phyloP scores from a whole-genome alignment of 2,888 invertebrate genomes.

The Lissonota sp. region DNA sequence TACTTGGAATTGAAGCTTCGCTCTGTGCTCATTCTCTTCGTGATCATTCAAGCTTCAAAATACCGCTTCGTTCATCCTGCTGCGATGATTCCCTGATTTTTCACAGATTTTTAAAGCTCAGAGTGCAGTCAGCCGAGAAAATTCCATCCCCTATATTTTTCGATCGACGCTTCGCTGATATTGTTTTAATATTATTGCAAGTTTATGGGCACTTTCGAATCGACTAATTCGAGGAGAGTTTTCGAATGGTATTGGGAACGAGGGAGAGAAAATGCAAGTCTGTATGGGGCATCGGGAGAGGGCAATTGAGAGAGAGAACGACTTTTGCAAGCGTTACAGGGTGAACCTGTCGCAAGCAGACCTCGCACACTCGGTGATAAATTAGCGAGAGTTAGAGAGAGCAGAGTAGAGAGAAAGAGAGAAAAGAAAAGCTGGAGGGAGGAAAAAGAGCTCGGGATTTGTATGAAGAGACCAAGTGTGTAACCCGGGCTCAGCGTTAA shows the following conservation, averaged over 20 bases:
- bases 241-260: neutral
- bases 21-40: conserved; percentile 2
- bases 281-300: conserved; percentile 33
- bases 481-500: conserved; percentile 81
- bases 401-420: neutral
- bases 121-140: too few species aligned
- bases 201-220: too few species aligned
- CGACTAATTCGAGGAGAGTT: neutral
- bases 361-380: conserved; percentile 78
- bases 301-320: conserved; percentile 42
- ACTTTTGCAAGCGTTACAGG: conserved; percentile 58
- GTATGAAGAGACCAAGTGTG: conserved; percentile 82
- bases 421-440: neutral
- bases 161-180: too few species aligned
- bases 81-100: neutral
- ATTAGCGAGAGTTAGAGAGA: conserved; percentile 73
- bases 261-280: conserved; percentile 42
- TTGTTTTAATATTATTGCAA: too few species aligned
- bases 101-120: neutral
- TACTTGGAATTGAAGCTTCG: neutral
- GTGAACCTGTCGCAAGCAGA: conserved; percentile 79
- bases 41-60: neutral
- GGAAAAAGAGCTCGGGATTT: conserved; percentile 67
- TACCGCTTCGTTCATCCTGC: neutral
- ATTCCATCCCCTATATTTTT: too few species aligned